Percentiles rank a stretch among this genome's conserved stretches.
Evolutionary conservation across 2,888 invertebrate genomes (phyloP).

Genomic region (Macrophya annulata): DNA sequence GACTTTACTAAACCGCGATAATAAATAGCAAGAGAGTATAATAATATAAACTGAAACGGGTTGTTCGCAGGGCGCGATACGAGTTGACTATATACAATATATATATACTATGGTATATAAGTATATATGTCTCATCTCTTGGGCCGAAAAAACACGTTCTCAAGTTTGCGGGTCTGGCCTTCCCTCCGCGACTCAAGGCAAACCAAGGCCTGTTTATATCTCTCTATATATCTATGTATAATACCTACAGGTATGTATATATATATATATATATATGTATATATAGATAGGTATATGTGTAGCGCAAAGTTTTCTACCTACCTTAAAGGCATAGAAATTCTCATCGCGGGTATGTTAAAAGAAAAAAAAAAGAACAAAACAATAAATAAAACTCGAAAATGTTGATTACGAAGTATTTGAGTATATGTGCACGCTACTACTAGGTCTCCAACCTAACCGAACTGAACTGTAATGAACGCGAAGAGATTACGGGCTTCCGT

Average conservation of each 20-base stretch:
- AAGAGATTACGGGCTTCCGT: slow-evolving; percentile 9
- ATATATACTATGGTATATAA: background rate
- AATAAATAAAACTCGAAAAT: too few relatives aligned
- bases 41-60: too few relatives aligned
- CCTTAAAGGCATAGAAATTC: background rate
- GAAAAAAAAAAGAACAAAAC: too few relatives aligned
- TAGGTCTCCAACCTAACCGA: too few relatives aligned
- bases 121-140: background rate
- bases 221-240: background rate
- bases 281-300: background rate
- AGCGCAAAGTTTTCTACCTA: background rate
- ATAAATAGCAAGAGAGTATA: too few relatives aligned
- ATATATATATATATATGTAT: background rate
- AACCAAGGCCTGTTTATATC: slow-evolving; percentile 25
- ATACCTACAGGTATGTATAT: background rate
- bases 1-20: too few relatives aligned
- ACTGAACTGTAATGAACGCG: background rate
- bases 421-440: too few relatives aligned
- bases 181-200: slow-evolving; percentile 5
- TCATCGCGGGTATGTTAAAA: background rate
- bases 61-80: too few relatives aligned
- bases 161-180: slow-evolving; percentile 34
- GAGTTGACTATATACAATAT: background rate
- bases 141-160: slow-evolving; percentile 45
- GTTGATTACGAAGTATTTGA: too few relatives aligned